Percentiles rank a stretch among this genome's conserved stretches.
phyloP scores from a whole-genome alignment of 2,113 vertebrate species.

The Proterorhinus semilunaris region DNA sequence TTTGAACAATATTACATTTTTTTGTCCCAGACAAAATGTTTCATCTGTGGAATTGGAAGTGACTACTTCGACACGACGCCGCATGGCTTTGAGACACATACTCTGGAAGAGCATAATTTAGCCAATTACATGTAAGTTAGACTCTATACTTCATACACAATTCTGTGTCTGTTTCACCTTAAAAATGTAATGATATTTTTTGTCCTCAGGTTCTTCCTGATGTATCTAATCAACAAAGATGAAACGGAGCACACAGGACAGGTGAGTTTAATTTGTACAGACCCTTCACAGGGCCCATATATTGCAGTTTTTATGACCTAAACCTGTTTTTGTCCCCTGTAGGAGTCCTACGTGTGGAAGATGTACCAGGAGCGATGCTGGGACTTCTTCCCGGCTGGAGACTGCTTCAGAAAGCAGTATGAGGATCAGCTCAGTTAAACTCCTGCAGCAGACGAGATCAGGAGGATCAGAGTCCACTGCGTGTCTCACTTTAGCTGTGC shows the following conservation, averaged over 20 bases:
- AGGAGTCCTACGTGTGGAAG: conserved; percentile 96
- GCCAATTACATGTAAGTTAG: conserved; percentile 85
- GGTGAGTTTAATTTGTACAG: conserved; percentile 69
- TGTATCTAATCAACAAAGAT: conserved; percentile 95
- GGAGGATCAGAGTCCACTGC: conserved; percentile 22
- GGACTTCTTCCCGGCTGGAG: conserved; percentile 92
- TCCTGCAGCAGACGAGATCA: conserved; percentile 1
- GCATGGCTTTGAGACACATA: conserved; percentile 92
- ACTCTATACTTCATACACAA: not conserved
- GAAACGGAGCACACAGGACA: conserved; percentile 94
- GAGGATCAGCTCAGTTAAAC: conserved; percentile 89
- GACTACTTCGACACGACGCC: conserved; percentile 94
- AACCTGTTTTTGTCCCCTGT: not conserved
- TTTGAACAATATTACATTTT: conserved; percentile 5
- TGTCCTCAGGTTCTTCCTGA: conserved; percentile 88
- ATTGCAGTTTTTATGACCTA: not conserved
- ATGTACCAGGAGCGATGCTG: conserved; percentile 92
- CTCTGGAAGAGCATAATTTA: conserved; percentile 89
- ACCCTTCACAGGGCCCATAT: not conserved
- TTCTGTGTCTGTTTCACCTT: not conserved
- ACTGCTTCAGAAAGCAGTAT: conserved; percentile 94
- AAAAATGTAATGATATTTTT: too few species aligned
- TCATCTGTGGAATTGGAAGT: conserved; percentile 93
- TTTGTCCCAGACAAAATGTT: conserved; percentile 85
- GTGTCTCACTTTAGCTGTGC: conserved; percentile 46